These are phyloP conservation scores for Platycheirus albimanus DNA, from an alignment of 2,888 invertebrate genomes.

Conservation along the genomic window DNA sequence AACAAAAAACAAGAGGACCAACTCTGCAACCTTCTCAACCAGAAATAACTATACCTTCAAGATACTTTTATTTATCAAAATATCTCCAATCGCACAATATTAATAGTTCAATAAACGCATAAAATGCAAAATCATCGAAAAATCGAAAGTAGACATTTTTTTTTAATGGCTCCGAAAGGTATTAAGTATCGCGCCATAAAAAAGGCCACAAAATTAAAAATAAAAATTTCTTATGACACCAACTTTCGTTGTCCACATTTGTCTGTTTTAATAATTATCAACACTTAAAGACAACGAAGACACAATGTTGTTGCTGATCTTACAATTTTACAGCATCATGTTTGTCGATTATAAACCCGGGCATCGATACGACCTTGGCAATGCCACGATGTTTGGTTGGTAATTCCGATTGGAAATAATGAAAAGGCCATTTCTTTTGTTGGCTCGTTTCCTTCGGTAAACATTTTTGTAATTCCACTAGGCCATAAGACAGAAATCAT, in stretches of 20 bases:
- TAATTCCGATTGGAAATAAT: constrained; percentile 6
- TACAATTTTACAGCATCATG: constrained; percentile 26
- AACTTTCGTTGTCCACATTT: constrained; percentile 34
- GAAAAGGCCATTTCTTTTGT: constrained; percentile 5
- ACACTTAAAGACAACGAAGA: constrained; percentile 4
- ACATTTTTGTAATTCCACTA: constrained; percentile 33
- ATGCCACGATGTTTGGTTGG: constrained; percentile 13
- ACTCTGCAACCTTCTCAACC: too few relatives aligned
- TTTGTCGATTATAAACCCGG: constrained; percentile 13
- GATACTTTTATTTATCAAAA: background rate
- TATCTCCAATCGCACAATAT: background rate
- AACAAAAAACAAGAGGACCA: too few relatives aligned
- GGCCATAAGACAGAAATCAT: background rate
- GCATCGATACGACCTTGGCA: constrained; percentile 54
- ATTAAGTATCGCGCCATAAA: constrained; percentile 43
- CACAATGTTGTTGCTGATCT: constrained; percentile 4
- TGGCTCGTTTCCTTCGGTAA: constrained; percentile 11
- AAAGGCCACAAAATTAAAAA: constrained; percentile 8
- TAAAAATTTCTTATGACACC: constrained; percentile 34
- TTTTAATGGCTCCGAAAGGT: constrained; percentile 9
- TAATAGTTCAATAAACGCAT: constrained; percentile 51
- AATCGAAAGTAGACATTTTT: constrained; percentile 57
- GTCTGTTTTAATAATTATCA: constrained; percentile 37
- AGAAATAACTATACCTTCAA: too few relatives aligned
- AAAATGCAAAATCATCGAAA: constrained; percentile 34